Conservation (phyloP, 2,888 invertebrate species). For the Nebria brevicollis region DNA sequence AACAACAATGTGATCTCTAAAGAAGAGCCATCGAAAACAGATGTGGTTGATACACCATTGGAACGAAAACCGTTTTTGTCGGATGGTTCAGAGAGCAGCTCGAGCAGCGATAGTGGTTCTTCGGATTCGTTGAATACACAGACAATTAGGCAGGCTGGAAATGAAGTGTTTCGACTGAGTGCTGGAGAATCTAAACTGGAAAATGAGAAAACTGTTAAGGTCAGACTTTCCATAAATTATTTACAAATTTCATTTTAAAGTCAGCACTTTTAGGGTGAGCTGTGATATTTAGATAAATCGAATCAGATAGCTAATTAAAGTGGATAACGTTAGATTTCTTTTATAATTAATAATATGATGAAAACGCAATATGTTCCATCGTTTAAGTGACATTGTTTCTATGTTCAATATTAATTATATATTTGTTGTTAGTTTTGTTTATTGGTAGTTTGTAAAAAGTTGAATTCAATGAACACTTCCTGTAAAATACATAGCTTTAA, state of each 20-base stretch:
- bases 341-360: too few relatives aligned
- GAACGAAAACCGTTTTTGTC: constrained; percentile 8
- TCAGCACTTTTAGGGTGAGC: neutral
- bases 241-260: too few relatives aligned
- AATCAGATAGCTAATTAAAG: too few relatives aligned
- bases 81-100: constrained; percentile 4
- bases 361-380: too few relatives aligned
- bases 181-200: constrained; percentile 18
- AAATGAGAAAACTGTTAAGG: constrained; percentile 16
- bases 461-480: neutral
- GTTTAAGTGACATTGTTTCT: too few relatives aligned
- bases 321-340: too few relatives aligned
- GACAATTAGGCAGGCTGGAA: neutral
- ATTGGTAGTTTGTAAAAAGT: neutral
- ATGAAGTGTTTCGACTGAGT: neutral
- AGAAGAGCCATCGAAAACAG: neutral
- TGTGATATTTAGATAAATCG: too few relatives aligned
- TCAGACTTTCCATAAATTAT: neutral
- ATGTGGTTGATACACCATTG: neutral
- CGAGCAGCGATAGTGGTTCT: constrained; percentile 35
- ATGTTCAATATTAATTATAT: neutral
- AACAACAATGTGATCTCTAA: constrained; percentile 11
- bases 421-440: neutral
- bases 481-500: neutral
- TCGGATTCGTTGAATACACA: constrained; percentile 32